phyloP scores from a whole-genome alignment of 1,140 invertebrate species.

The Thalassaphorura encarpata region DNA sequence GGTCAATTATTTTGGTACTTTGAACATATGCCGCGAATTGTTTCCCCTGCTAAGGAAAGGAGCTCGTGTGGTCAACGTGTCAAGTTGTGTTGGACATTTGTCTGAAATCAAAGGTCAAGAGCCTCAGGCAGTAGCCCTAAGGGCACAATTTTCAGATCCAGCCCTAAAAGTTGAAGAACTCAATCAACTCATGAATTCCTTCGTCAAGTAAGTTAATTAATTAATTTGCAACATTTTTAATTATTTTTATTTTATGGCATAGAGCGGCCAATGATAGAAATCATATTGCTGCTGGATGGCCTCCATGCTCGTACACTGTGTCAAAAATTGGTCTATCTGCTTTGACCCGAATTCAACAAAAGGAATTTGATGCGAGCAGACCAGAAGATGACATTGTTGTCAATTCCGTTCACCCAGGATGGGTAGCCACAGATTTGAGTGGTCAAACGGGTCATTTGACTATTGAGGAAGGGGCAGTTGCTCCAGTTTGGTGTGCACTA shows the following conservation, averaged over 20 bases:
- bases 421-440: too few relatives aligned
- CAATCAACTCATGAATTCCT: conserved; percentile 50
- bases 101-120: conserved; percentile 44
- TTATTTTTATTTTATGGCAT: not conserved
- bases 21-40: conserved; percentile 52
- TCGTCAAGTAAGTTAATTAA: conserved; percentile 47
- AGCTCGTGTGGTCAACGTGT: conserved; percentile 62
- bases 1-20: conserved; percentile 58
- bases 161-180: conserved; percentile 48
- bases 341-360: too few relatives aligned
- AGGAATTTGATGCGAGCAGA: too few relatives aligned
- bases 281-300: conserved; percentile 47
- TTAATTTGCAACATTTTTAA: not conserved
- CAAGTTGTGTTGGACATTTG: conserved; percentile 54
- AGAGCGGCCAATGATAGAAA: conserved; percentile 1
- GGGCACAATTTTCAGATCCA: conserved; percentile 43
- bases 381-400: conserved; percentile 47
- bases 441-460: conserved; percentile 54
- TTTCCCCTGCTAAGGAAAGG: conserved; percentile 57
- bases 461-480: conserved; percentile 49
- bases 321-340: conserved; percentile 56
- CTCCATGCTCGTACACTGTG: conserved; percentile 49
- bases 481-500: conserved; percentile 42
- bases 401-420: conserved; percentile 54
- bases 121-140: conserved; percentile 37